Evolutionary conservation across 2,797 vertebrate species (phyloP).

Genomic region (Siniperca obscura): DNA sequence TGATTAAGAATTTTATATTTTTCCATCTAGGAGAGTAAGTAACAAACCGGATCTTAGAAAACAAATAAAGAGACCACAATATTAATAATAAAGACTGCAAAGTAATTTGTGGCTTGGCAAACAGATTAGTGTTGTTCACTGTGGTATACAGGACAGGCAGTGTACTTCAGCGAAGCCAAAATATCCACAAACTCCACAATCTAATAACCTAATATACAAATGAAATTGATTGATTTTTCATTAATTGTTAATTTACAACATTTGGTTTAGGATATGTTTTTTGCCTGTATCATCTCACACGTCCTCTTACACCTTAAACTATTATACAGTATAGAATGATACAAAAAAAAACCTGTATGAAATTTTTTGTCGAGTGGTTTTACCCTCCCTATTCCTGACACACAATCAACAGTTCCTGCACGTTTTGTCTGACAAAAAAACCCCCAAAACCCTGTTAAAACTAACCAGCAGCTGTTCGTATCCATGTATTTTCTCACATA

Average conservation of each 20-base stretch:
- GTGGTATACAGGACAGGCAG: background rate
- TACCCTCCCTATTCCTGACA: background rate
- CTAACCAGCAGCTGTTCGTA: conserved; percentile 9
- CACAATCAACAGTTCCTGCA: background rate
- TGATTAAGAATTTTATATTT: conserved; percentile 11
- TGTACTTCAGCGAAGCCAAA: background rate
- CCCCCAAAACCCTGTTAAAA: background rate
- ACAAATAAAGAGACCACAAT: conserved; percentile 10
- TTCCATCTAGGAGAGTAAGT: background rate
- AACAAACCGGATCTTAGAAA: conserved; percentile 11
- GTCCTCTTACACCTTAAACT: background rate
- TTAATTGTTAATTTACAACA: background rate
- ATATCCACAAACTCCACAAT: background rate
- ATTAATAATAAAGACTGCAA: conserved; percentile 22
- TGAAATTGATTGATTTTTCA: background rate
- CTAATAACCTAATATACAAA: background rate
- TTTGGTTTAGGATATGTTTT: background rate
- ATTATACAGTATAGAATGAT: background rate
- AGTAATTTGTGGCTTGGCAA: conserved; percentile 25
- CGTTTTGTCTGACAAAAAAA: conserved; percentile 6
- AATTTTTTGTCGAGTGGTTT: background rate
- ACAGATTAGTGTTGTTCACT: conserved; percentile 11
- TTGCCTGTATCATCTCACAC: background rate
- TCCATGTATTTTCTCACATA: conserved; percentile 12
- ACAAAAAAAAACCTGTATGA: background rate